These are phyloP conservation scores for Bryconaethiops microstoma DNA, from an alignment of 2,797 vertebrate genomes.

Conservation along the genomic window DNA sequence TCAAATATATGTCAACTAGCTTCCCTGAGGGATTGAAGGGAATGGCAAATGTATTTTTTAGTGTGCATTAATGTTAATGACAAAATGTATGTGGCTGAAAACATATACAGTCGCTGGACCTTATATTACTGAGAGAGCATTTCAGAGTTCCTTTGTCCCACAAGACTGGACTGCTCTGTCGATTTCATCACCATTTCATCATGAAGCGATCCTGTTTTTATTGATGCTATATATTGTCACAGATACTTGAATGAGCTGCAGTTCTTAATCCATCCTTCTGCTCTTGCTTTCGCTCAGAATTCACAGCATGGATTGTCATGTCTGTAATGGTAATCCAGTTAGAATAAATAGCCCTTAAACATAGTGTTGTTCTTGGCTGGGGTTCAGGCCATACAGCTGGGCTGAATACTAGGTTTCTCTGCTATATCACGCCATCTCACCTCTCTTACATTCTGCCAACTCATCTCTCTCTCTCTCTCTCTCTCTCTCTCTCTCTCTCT, in stretches of 20 bases:
- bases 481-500: slow-evolving; percentile 33
- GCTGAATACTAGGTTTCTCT: slow-evolving; percentile 61
- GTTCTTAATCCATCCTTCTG: slow-evolving; percentile 48
- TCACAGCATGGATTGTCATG: slow-evolving; percentile 49
- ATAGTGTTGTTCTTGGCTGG: slow-evolving; percentile 76
- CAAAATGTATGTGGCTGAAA: slow-evolving; percentile 1
- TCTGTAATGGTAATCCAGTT: slow-evolving; percentile 68
- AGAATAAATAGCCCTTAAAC: slow-evolving; percentile 71
- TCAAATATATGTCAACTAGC: too few relatives aligned
- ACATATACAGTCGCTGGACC: neutral
- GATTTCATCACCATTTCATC: slow-evolving; percentile 4
- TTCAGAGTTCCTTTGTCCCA: neutral
- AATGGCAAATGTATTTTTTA: neutral
- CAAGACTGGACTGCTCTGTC: neutral
- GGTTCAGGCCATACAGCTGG: slow-evolving; percentile 56
- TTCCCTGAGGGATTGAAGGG: too few relatives aligned
- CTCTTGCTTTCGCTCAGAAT: slow-evolving; percentile 59
- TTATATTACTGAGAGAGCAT: too few relatives aligned
- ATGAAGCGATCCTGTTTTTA: slow-evolving; percentile 53
- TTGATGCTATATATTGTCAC: slow-evolving; percentile 58
- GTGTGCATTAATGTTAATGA: too few relatives aligned
- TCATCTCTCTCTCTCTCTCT: slow-evolving; percentile 43
- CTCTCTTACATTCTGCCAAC: slow-evolving; percentile 62
- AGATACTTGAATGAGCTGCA: slow-evolving; percentile 65
- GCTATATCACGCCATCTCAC: slow-evolving; percentile 69